These are phyloP conservation scores for Nycteola revayana DNA, from an alignment of 2,888 invertebrate genomes.

Conservation along the genomic window DNA sequence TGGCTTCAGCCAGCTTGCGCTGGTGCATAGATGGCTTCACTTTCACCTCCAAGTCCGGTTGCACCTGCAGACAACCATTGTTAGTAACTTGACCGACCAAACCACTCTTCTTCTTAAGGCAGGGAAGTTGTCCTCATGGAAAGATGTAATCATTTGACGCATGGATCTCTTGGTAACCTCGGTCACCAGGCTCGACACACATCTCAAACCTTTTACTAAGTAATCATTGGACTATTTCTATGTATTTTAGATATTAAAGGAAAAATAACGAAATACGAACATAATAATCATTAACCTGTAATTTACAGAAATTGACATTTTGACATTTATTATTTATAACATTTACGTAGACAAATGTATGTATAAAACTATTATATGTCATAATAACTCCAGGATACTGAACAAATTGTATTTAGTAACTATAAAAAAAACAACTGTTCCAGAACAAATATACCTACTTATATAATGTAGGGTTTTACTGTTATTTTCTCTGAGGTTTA, in stretches of 20 bases:
- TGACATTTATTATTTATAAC: conserved; percentile 31
- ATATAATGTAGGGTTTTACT: conserved; percentile 55
- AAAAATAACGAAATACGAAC: too few relatives aligned
- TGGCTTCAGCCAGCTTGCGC: conserved; percentile 91
- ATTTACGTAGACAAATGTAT: conserved; percentile 25
- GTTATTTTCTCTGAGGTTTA: conserved; percentile 76
- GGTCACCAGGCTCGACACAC: conserved; percentile 70
- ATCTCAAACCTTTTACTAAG: conserved; percentile 81
- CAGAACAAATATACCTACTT: conserved; percentile 40
- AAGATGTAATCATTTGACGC: conserved; percentile 62
- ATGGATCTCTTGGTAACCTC: conserved; percentile 66
- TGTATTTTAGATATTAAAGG: too few relatives aligned
- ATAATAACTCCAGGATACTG: conserved; percentile 28
- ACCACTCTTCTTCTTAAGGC: too few relatives aligned
- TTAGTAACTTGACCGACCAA: too few relatives aligned
- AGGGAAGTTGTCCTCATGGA: conserved; percentile 53
- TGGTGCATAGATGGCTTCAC: conserved; percentile 94
- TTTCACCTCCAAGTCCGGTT: conserved; percentile 96
- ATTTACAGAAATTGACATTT: too few relatives aligned
- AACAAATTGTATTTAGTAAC: conserved; percentile 30
- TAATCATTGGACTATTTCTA: conserved; percentile 78
- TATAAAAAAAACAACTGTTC: conserved; percentile 41
- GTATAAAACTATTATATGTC: conserved; percentile 30
- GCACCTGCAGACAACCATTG: conserved; percentile 63
- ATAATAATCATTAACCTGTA: too few relatives aligned